Base-by-base conservation (phyloP, 2,797 vertebrate species). In the Astyanax mexicanus region DNA sequence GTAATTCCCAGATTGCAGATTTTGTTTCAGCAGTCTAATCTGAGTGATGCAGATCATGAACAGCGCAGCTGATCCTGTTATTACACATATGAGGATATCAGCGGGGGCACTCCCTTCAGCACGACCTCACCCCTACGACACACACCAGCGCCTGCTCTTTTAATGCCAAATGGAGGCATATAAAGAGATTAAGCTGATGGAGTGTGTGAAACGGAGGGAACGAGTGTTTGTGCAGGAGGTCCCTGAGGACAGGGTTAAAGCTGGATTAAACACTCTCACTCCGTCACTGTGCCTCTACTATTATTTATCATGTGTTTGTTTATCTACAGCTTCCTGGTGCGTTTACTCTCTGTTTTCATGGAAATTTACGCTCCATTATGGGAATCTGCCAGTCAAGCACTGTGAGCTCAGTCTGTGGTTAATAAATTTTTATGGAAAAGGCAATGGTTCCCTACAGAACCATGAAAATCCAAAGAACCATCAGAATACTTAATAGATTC, bases 151-250 rank as follows among this genome's bases (percentile, higher is more conserved):
- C 51, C 75, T 82, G 82, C 84, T 85, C 77, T 84, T 82, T 86
- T 81, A 81, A 90, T 85, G 75, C 85, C 86, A 88, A 89, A 89
- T 83, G 82, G 83, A 86, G 83, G 81, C 82, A 88, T 84, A 83
- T 88, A 90, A 91, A 86, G 72, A 86, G 89, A 91, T 91, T 91
- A 91, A 49, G 29, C 45, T 54, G 49, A 70, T 38, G 17, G 27
- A 40, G 35, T 72, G 29, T 69, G 58, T 55, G 54, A 68, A 66
- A 73, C 13, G 35, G 27, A 69, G 27, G 51, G 55, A 78, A 68
- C 55, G 29, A 58, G 40, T 47, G 78, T 69, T 51, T 74, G 45
- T 37, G 55, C 51, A 60, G 62, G 38, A 62, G 58, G 67, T 66
- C 55, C 47, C 75, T 15, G 35, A 61, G 55, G 65, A 47, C 40